These are phyloP conservation scores for Lophotis ruficrista DNA, from an alignment of 2,113 vertebrate genomes.

Conservation along the genomic window DNA sequence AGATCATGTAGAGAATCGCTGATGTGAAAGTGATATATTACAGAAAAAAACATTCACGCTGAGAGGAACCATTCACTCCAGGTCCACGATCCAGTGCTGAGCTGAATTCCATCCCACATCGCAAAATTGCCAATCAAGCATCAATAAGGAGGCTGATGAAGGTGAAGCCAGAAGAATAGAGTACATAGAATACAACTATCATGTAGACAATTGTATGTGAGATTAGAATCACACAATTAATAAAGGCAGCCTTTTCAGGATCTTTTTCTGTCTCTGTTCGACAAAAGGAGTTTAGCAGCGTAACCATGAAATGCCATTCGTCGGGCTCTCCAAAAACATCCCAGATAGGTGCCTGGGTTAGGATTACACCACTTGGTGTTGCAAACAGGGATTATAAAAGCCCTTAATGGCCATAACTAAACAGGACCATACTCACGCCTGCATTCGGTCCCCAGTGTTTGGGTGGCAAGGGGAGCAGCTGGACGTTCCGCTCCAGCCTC, in stretches of 20 bases:
- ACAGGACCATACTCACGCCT: background rate
- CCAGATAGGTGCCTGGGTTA: background rate
- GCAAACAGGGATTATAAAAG: background rate
- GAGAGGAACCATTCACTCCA: background rate
- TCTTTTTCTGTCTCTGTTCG: background rate
- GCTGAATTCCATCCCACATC: background rate
- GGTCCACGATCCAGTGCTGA: background rate
- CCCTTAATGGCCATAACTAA: background rate
- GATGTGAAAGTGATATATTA: background rate
- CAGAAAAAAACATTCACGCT: background rate
- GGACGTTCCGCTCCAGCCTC: background rate
- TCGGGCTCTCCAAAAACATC: background rate
- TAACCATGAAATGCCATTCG: background rate
- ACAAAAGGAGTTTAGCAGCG: background rate
- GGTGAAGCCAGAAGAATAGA: background rate
- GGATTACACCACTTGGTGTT: background rate
- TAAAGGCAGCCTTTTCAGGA: background rate
- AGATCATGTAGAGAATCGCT: background rate
- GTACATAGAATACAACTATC: background rate
- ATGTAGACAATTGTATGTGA: background rate
- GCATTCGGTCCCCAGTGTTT: background rate
- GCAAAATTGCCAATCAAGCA: background rate
- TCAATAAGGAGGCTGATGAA: conserved; percentile 13
- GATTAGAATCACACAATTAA: background rate
- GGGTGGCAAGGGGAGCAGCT: background rate